Conservation (phyloP, 2,797 vertebrate species). For the Cossypha polioptera region DNA sequence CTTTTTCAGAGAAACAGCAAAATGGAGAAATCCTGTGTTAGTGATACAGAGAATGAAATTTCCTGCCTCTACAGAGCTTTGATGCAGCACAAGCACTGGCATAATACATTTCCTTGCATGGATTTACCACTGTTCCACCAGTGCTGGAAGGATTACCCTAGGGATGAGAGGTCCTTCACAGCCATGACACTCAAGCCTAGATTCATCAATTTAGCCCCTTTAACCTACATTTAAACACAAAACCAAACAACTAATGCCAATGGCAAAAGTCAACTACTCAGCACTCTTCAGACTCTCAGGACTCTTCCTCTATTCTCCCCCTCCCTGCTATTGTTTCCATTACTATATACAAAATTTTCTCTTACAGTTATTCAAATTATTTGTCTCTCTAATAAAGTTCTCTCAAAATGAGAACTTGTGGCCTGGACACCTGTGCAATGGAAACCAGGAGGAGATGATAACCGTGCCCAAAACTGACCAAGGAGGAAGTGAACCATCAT, state of each 20-base stretch:
- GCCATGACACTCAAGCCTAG: not conserved
- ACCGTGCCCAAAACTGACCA: not conserved
- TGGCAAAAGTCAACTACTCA: not conserved
- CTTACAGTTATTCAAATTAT: conserved; percentile 21
- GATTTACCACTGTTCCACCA: not conserved
- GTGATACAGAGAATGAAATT: not conserved
- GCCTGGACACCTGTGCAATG: conserved; percentile 2
- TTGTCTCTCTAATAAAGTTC: not conserved
- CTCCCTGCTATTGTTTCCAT: not conserved
- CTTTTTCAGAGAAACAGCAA: not conserved
- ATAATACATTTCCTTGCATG: not conserved
- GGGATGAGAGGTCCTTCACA: not conserved
- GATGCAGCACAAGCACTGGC: not conserved
- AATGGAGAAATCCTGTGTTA: not conserved
- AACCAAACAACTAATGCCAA: not conserved
- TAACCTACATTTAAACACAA: not conserved
- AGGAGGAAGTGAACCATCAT: conserved; percentile 2
- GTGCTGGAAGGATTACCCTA: not conserved
- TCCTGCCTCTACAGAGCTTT: not conserved
- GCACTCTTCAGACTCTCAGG: not conserved
- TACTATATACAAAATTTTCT: not conserved
- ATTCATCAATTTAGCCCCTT: not conserved
- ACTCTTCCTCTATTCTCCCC: not conserved
- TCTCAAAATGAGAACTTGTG: not conserved
- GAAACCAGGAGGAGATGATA: not conserved